Evolutionary conservation across 2,888 invertebrate genomes (phyloP).

Genomic region (Smittia aterrima): DNA sequence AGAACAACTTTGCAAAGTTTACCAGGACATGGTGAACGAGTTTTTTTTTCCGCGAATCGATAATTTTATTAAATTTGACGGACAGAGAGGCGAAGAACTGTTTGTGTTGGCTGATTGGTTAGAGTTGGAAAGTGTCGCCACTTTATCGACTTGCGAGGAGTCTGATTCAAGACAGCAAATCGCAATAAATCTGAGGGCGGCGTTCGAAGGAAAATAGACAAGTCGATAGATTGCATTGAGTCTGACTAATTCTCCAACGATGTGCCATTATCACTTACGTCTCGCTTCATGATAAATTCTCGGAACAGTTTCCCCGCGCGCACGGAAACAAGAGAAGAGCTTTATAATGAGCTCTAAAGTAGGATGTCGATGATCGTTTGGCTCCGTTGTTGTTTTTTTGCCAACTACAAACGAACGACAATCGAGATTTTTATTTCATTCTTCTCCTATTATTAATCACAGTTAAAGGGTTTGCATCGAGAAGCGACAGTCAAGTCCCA

Average conservation of each 20-base stretch:
- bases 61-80: not conserved
- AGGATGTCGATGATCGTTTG: constrained; percentile 40
- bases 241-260: constrained; percentile 17
- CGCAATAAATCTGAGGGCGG: constrained; percentile 16
- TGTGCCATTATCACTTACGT: constrained; percentile 38
- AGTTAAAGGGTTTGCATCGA: not conserved
- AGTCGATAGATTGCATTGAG: constrained; percentile 8
- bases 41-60: not conserved
- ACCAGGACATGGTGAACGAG: not conserved
- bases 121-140: not conserved
- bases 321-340: constrained; percentile 12
- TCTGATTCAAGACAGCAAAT: not conserved
- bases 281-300: not conserved
- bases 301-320: not conserved
- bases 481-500: constrained; percentile 20
- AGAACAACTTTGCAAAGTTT: not conserved
- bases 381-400: constrained; percentile 15
- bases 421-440: constrained; percentile 25
- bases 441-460: constrained; percentile 30
- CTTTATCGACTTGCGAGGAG: not conserved
- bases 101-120: not conserved
- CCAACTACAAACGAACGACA: constrained; percentile 24
- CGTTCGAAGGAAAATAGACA: constrained; percentile 5
- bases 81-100: no score
- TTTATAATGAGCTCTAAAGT: constrained; percentile 40